Evolutionary conservation across 2,888 invertebrate genomes (phyloP).

Genomic region (Therioaphis trifolii): DNA sequence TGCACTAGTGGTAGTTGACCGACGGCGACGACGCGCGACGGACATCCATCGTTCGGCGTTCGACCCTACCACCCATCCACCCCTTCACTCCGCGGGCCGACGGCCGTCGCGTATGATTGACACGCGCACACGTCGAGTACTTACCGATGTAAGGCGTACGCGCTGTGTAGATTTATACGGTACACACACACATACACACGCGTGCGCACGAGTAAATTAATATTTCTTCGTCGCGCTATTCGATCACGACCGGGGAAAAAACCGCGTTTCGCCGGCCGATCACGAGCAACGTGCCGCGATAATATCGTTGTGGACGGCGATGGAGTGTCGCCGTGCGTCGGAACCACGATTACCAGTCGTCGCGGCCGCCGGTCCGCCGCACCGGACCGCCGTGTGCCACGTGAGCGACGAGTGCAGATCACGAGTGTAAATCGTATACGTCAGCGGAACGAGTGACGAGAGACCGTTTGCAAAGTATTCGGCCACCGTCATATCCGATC

Average conservation of each 20-base stretch:
- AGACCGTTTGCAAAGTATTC: no score
- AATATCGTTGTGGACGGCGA: neutral
- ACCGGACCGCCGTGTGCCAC: neutral
- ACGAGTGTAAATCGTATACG: neutral
- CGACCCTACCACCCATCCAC: neutral
- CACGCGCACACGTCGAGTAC: no score
- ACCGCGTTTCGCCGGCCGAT: neutral
- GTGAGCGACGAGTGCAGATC: neutral
- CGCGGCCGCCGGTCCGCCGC: neutral
- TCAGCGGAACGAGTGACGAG: neutral
- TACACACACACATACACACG: no score
- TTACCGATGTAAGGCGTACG: no score
- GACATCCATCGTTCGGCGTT: neutral
- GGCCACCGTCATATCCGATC: no score
- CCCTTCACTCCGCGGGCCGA: neutral
- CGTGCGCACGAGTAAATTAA: no score
- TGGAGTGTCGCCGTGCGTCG: neutral
- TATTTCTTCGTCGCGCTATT: no score
- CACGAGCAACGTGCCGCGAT: neutral
- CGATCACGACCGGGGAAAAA: no score
- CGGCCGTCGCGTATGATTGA: neutral
- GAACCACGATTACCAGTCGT: neutral
- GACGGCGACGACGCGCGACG: conserved; percentile 53
- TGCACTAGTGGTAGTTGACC: conserved; percentile 50
- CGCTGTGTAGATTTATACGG: no score